phyloP scores from a whole-genome alignment of 2,797 vertebrate genomes.

The Alcedo atthis region DNA sequence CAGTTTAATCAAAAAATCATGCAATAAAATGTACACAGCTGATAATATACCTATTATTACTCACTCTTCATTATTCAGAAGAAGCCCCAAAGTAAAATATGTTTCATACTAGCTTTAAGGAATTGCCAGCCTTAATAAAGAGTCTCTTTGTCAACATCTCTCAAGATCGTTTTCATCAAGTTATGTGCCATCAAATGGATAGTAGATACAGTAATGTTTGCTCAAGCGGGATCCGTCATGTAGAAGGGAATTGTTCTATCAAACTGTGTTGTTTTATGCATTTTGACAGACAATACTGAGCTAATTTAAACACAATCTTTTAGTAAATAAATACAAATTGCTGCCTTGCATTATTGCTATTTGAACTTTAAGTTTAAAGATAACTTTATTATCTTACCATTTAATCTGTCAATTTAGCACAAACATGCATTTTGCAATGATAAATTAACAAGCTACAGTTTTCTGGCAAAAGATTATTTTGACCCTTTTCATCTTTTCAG shows the following conservation, averaged over 20 bases:
- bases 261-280: neutral
- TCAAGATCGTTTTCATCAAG: neutral
- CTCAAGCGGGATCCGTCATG: neutral
- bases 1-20: neutral
- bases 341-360: neutral
- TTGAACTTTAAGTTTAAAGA: neutral
- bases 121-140: neutral
- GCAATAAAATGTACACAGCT: neutral
- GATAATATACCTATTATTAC: neutral
- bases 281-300: constrained; percentile 1
- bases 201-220: neutral
- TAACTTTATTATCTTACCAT: neutral
- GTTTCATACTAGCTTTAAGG: neutral
- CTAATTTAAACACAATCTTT: neutral
- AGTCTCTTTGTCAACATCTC: neutral
- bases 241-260: neutral
- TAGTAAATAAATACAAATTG: constrained; percentile 3
- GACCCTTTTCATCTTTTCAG: neutral
- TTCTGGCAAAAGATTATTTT: neutral
- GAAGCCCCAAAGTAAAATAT: neutral
- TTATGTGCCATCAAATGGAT: neutral
- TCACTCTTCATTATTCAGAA: neutral
- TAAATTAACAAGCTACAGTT: neutral
- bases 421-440: neutral
- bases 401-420: constrained; percentile 1